Conservation (phyloP, 2,113 vertebrate genomes). For the Apaloderma vittatum region DNA sequence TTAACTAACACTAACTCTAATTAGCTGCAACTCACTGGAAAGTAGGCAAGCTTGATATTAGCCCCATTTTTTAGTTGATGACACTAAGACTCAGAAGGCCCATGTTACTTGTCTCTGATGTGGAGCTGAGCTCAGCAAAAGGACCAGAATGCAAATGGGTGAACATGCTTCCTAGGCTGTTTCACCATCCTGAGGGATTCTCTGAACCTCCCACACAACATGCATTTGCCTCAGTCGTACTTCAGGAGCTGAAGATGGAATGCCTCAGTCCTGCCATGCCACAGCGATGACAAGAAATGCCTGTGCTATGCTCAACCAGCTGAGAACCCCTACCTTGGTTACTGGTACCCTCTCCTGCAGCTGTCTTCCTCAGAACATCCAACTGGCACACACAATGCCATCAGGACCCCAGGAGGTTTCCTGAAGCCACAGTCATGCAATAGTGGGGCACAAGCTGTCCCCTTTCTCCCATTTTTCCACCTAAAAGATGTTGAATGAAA, state of each 20-base stretch:
- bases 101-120: neutral
- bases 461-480: neutral
- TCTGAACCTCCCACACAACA: neutral
- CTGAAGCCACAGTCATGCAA: neutral
- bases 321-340: neutral
- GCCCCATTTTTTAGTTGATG: neutral
- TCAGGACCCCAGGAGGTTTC: neutral
- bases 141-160: neutral
- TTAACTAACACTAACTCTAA: conserved; percentile 32
- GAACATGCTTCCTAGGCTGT: neutral
- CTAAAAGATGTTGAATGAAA: neutral
- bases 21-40: conserved; percentile 20
- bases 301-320: neutral
- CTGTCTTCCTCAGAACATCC: accelerated
- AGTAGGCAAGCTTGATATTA: conserved; percentile 45
- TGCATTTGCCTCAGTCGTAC: neutral
- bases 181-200: neutral
- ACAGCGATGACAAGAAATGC: neutral
- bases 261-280: neutral
- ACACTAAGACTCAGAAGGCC: neutral
- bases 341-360: neutral
- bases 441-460: neutral
- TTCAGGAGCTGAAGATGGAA: neutral
- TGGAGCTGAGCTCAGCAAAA: neutral
- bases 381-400: accelerated